These are phyloP conservation scores for Drosophila suzukii DNA, from an alignment of 1,140 invertebrate species.

Conservation along the genomic window DNA sequence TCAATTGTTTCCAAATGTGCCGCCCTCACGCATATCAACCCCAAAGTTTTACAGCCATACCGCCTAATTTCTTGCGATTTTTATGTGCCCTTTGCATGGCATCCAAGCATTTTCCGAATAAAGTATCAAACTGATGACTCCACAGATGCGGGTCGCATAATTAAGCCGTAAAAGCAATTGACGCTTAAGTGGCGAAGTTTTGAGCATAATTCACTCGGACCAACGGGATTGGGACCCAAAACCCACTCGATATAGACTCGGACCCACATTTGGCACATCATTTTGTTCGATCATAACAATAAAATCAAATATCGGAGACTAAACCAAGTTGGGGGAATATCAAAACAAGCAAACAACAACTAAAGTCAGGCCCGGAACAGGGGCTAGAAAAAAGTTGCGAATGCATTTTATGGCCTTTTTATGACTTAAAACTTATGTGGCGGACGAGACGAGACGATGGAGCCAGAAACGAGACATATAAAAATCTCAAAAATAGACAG, in stretches of 20 bases:
- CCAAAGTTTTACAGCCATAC: not conserved
- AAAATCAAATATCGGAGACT: constrained; percentile 71
- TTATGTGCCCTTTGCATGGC: constrained; percentile 66
- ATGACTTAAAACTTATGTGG: constrained; percentile 80
- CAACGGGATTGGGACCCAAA: constrained; percentile 1
- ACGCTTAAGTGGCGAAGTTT: constrained; percentile 72
- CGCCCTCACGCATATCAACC: constrained; percentile 42
- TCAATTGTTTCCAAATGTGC: constrained; percentile 59
- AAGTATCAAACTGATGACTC: constrained; percentile 13
- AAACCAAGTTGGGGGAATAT: constrained; percentile 27
- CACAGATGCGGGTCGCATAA: constrained; percentile 67
- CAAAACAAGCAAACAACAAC: constrained; percentile 21
- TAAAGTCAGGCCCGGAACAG: constrained; percentile 8
- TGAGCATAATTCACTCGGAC: constrained; percentile 64
- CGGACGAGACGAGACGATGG: constrained; percentile 35
- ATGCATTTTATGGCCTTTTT: constrained; percentile 83
- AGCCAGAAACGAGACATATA: constrained; percentile 30
- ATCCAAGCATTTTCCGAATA: constrained; percentile 33
- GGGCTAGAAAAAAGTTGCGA: constrained; percentile 58
- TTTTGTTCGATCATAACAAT: constrained; percentile 75
- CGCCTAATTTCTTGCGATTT: constrained; percentile 57
- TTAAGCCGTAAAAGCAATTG: constrained; percentile 79
- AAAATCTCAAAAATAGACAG: constrained; percentile 44
- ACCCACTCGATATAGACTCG: constrained; percentile 7
- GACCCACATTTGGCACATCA: constrained; percentile 72